Evolutionary conservation across 2,797 vertebrate genomes (phyloP), one percentile per base, ranked within the genome.

Genomic region (Silurus lanzhouensis): DNA sequence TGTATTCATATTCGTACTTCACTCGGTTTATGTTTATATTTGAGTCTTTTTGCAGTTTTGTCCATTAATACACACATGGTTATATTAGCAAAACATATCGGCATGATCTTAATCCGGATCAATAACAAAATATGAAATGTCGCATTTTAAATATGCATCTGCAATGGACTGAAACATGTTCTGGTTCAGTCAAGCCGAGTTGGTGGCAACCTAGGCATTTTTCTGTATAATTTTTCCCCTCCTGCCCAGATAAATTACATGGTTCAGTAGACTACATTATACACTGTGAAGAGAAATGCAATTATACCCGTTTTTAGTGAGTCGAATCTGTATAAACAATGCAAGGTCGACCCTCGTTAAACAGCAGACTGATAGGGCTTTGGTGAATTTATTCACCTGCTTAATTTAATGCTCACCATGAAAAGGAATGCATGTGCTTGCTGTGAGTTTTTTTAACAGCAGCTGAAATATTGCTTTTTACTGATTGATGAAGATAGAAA

Each of bases 401-500:
- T 31, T 9, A 67, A 27, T 55, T 10, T 27, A 81, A 81, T 3
- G 9, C 10, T 81, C 64, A 81, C 46, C 2, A 22, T 55, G 19
- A n/a, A 55, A 20, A 81, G 14, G 15, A 2, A 46, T 46, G 58
- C 61, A 79, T 63, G 31, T 63, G 58, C 58, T 78, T 60, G 10
- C 57, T 38, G 9, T 67, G 17, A 17, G 52, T 71, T 22, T 86
- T 48, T 60, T 64, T 52, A 77, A 72, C n/a, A 20, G 17, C 60
- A 75, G 27, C 22, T 64, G 14, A 72, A 63, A 57, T 52, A 48
- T 79, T 81, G 13, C 57, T 79, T 17, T 83, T 83, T 72, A 52
- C 72, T 81, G 82, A 86, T 84, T 66, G 38, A 86, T 78, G 83
- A 52, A 48, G n/a, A 84, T 25, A 84, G 44, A 46, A 46, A 6